Conservation (phyloP, 1,140 invertebrate species). For the Zaprionus inermis region DNA sequence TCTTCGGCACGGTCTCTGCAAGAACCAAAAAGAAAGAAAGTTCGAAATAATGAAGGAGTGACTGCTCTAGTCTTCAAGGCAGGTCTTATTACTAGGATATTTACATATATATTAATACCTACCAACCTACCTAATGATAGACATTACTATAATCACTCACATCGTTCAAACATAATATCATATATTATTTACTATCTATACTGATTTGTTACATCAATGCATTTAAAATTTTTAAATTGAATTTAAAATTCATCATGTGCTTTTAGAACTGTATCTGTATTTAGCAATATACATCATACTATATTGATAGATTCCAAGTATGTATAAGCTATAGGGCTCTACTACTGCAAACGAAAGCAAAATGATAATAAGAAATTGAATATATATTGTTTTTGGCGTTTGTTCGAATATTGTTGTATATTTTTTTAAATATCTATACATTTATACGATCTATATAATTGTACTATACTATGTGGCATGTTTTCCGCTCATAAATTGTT, state of each 20-base stretch:
- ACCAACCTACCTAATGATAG: conserved; percentile 6
- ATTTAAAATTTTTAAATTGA: conserved; percentile 68
- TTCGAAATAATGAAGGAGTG: background rate
- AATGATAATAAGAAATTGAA: conserved; percentile 38
- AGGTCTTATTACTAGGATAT: conserved; percentile 16
- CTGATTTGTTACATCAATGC: conserved; percentile 71
- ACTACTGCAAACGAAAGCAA: conserved; percentile 19
- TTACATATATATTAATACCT: background rate
- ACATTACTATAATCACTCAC: background rate
- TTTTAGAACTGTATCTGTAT: conserved; percentile 69
- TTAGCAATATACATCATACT: conserved; percentile 43
- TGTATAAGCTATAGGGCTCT: conserved; percentile 9
- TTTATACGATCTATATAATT: conserved; percentile 1
- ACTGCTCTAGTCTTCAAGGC: conserved; percentile 19
- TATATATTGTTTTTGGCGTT: conserved; percentile 20
- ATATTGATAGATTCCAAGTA: conserved; percentile 14
- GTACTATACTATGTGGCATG: background rate
- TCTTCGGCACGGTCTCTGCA: conserved; percentile 23
- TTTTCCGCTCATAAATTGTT: conserved; percentile 1
- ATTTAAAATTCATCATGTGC: conserved; percentile 69
- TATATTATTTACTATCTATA: conserved; percentile 32
- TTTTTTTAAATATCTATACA: conserved; percentile 16
- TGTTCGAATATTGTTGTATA: conserved; percentile 23
- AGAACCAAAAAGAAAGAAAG: conserved; percentile 36
- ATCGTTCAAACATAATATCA: conserved; percentile 15